Evolutionary conservation across 2,797 vertebrate genomes (phyloP), one percentile per base, ranked within the genome.

Genomic region (Tarsius wallacei): DNA sequence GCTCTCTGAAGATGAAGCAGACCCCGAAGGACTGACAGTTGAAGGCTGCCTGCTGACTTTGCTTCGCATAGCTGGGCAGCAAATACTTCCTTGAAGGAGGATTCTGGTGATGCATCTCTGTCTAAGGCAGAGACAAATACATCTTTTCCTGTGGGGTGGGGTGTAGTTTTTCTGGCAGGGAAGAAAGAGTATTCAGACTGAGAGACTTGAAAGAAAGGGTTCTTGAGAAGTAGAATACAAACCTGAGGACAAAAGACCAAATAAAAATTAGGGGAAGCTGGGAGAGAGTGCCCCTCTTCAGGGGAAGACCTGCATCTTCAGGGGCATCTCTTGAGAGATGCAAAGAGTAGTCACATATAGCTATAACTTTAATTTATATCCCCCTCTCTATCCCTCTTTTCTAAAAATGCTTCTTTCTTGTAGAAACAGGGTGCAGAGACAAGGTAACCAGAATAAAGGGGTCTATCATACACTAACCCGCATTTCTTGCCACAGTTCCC

Each of bases 161-260:
- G 49, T 82, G 2, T 61, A 24, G 28, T 61, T 82, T 91, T 81
- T 63, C 42, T 82, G 49, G 88, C 16, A 84, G 22, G 28, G 42
- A 93, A 2, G 59, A 94, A n/a, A 95, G 31, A 73, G 26, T 55
- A 76, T 95, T 97, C 71, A 93, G 81, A 83, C 7, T 28, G 80
- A 74, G 53, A 76, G 2, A 83, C 77, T 73, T 78, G 31, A 86
- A 77, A 88, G 31, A 90, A 59, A 89, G 21, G 2, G 11, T 80
- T 74, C 7, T 74, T 55, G 64, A 42, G 80, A 94, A 85, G 7
- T 31, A 93, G 42, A 89, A 13, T 31, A 10, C 53, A 91, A 89
- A 91, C 13, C 33, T 42, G 5, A 70, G 28, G 24, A 19, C 10
- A 53, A 84, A 73, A 26, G 83, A 11, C 24, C 24, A 36, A 57